Evolutionary conservation across 2,113 vertebrate species (phyloP).

Genomic region (Bos javanicus): DNA sequence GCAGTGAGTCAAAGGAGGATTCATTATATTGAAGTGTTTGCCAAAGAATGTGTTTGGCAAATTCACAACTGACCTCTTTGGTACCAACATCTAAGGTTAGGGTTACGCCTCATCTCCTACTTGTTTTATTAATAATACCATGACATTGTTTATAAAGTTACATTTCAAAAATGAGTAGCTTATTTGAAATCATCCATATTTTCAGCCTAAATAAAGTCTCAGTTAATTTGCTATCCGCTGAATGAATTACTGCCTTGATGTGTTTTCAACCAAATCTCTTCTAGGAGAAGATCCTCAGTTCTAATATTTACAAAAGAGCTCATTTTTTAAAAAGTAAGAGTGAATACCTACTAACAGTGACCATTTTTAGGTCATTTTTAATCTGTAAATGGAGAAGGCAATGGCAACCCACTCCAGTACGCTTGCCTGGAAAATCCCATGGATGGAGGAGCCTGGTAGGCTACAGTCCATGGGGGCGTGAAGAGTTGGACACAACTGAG

Average conservation of each 20-base stretch:
- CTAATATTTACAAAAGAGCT: background rate
- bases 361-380: background rate
- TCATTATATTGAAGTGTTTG: background rate
- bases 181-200: background rate
- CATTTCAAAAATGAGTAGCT: background rate
- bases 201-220: background rate
- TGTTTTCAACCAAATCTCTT: background rate
- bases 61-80: background rate
- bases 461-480: fast-evolving
- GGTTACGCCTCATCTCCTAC: background rate
- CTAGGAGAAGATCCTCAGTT: background rate
- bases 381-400: background rate
- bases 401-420: no score
- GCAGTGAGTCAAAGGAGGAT: background rate
- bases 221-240: background rate
- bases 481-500: no score
- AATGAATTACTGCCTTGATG: background rate
- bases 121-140: background rate
- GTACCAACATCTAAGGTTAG: background rate
- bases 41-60: background rate
- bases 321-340: background rate
- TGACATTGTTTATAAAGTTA: background rate
- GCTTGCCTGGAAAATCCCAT: no score
- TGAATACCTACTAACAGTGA: background rate
- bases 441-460: no score